phyloP scores from a whole-genome alignment of 2,113 vertebrate species.

The Phoenicopterus ruber region DNA sequence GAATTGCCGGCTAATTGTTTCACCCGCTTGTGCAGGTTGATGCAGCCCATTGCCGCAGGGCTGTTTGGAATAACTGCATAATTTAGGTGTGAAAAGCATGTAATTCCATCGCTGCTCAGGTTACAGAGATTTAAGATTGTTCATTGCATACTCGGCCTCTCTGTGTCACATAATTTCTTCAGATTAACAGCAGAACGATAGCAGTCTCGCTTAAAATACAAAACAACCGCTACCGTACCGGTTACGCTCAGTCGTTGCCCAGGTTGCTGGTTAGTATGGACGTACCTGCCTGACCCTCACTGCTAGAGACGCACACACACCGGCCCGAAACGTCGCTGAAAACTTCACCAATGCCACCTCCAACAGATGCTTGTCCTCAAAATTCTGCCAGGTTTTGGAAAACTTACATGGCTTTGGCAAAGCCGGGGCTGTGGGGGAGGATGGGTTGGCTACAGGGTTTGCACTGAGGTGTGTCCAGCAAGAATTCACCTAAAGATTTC shows the following conservation, averaged over 20 bases:
- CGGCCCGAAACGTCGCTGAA: fast-evolving
- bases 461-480: background rate
- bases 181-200: background rate
- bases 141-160: background rate
- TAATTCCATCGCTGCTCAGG: background rate
- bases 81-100: background rate
- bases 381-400: background rate
- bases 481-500: background rate
- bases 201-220: background rate
- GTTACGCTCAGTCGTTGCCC: fast-evolving
- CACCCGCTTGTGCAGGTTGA: background rate
- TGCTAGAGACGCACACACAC: background rate
- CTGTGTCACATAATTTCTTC: background rate
- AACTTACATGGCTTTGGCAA: background rate
- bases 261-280: fast-evolving
- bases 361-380: background rate
- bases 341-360: background rate
- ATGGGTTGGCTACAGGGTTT: background rate
- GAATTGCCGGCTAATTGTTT: background rate
- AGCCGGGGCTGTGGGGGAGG: background rate
- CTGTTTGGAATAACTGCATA: background rate
- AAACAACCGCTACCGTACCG: background rate
- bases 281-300: background rate
- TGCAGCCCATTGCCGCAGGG: no score
- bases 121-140: background rate